Evolutionary conservation across 2,797 vertebrate genomes (phyloP).

Genomic region (Florisuga fusca): DNA sequence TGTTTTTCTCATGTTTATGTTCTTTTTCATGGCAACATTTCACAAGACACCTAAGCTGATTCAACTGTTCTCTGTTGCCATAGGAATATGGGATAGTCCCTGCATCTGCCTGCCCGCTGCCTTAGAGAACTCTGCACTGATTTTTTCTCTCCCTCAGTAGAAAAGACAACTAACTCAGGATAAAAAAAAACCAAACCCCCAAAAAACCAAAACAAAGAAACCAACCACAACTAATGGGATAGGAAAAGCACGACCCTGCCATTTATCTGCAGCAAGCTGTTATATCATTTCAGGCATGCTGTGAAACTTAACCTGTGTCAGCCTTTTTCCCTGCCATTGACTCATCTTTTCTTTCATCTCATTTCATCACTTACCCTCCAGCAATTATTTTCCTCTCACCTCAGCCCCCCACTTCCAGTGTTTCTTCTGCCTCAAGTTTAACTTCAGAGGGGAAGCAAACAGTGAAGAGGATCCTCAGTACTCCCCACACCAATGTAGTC

Average conservation of each 20-base stretch:
- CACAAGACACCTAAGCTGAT: neutral
- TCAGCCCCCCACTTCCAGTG: neutral
- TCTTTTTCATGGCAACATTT: neutral
- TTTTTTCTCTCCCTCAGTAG: neutral
- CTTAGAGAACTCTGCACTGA: neutral
- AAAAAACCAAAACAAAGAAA: neutral
- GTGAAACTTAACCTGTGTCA: neutral
- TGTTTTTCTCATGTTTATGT: neutral
- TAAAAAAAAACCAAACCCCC: neutral
- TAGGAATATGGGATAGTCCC: neutral
- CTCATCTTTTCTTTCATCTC: slow-evolving; percentile 4
- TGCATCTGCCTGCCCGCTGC: neutral
- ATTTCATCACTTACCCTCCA: neutral
- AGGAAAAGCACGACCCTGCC: neutral
- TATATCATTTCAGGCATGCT: neutral
- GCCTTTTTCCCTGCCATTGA: neutral
- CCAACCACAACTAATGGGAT: neutral
- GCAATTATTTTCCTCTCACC: neutral
- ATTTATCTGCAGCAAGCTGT: neutral
- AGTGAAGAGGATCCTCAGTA: neutral
- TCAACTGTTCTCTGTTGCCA: neutral
- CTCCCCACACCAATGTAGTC: neutral
- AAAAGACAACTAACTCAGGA: neutral
- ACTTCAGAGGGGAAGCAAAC: neutral
- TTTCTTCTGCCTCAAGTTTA: neutral